Conservation (phyloP, 2,888 invertebrate genomes). For the Tholera decimalis region DNA sequence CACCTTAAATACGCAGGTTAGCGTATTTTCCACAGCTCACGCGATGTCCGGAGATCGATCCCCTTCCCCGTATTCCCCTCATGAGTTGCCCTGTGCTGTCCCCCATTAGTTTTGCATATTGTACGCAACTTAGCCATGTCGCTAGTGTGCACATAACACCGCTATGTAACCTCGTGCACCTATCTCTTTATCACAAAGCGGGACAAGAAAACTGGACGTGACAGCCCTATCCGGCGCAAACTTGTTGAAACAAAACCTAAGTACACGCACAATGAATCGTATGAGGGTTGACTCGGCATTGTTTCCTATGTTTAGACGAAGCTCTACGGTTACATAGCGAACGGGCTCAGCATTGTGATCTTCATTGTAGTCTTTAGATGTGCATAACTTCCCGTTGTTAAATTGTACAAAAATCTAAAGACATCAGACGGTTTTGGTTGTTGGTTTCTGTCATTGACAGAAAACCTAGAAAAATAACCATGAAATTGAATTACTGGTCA, state of each 20-base stretch:
- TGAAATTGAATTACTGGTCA: slow-evolving; percentile 1
- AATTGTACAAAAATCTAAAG: slow-evolving; percentile 5
- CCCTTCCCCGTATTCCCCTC: slow-evolving; percentile 55
- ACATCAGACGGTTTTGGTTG: background rate
- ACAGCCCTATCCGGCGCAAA: slow-evolving; percentile 61
- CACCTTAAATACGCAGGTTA: background rate
- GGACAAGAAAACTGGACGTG: slow-evolving; percentile 62
- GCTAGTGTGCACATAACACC: slow-evolving; percentile 68
- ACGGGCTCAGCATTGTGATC: slow-evolving; percentile 15
- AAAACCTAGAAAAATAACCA: background rate
- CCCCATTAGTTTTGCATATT: slow-evolving; percentile 47
- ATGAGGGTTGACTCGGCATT: slow-evolving; percentile 51
- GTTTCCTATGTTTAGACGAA: slow-evolving; percentile 40
- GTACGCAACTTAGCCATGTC: slow-evolving; percentile 58
- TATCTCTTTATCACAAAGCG: slow-evolving; percentile 67
- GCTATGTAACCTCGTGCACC: slow-evolving; percentile 74
- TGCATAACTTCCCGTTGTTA: background rate
- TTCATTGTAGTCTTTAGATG: slow-evolving; percentile 9
- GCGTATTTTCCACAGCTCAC: slow-evolving; percentile 10
- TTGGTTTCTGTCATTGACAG: background rate
- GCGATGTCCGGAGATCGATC: slow-evolving; percentile 57
- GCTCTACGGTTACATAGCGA: slow-evolving; percentile 14
- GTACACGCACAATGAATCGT: slow-evolving; percentile 52
- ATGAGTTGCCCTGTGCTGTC: slow-evolving; percentile 42
- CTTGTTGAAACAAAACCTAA: slow-evolving; percentile 54